Evolutionary conservation across 2,113 vertebrate genomes (phyloP), one percentile per base, ranked within the genome.

Genomic region (Natator depressus): DNA sequence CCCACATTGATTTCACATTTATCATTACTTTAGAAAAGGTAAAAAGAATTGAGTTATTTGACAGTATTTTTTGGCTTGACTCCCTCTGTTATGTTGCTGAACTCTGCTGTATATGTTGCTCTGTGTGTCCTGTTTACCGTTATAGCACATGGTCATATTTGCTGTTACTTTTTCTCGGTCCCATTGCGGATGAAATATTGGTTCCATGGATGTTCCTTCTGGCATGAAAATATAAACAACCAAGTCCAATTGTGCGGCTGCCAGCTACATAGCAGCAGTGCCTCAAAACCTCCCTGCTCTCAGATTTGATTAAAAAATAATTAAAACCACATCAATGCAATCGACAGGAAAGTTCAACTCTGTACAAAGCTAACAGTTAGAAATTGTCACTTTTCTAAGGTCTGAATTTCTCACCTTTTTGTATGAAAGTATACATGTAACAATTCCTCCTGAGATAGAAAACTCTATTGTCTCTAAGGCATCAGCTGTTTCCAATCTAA

Each of bases 131-230:
- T 75, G 82, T 88, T 92, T 89, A 89, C 1, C 0, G 93, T 95
- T 95, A 93, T 82, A 88, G 84, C 46, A 85, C 90, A 95, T 16
- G 1, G 89, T 24, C 90, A 94, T 92, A 93, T 96, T 96, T 95
- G 84, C 65, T 89, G 94, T 80, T 94, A 65, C 54, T 91, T 85
- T 59, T 81, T 19, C 22, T n/a, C 80, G 51, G 54, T 88, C 89
- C 79, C 50, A 82, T 55, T 87, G 86, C 91, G 90, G 93, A 85
- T 83, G 92, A 98, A 96, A 95, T 91, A 80, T 55, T 93, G 82
- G 62, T 35, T 97, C 83, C 89, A 87, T 80, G 65, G 82, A 85
- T 95, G 86, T 31, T 25, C 50, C 90, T 95, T 87, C 90, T 87
- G 85, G 93, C 93, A 78, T 0, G 8, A 92, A 76, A 82, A 91